A percentile compares a stretch with the other conserved stretches of the same genome.
Evolutionary conservation across 2,888 invertebrate species (phyloP).

Genomic region (Thecophora atra): DNA sequence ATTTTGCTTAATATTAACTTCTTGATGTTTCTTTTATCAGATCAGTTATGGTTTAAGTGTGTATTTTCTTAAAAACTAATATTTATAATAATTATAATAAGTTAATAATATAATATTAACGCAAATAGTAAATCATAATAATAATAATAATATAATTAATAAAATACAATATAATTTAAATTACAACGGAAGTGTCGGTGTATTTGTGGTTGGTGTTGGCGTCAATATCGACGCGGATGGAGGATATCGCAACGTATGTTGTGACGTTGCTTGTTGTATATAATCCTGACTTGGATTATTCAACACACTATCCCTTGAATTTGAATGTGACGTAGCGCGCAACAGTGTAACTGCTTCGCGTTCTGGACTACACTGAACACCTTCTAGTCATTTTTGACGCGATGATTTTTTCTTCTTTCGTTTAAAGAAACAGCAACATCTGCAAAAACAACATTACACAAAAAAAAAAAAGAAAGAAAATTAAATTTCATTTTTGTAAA

Average conservation of each 20-base stretch:
- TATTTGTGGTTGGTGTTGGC: constrained; percentile 68
- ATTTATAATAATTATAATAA: constrained; percentile 33
- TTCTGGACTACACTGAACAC: constrained; percentile 73
- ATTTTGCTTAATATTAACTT: constrained; percentile 16
- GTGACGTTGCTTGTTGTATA: constrained; percentile 67
- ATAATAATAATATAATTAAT: constrained; percentile 47
- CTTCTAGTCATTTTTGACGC: constrained; percentile 88
- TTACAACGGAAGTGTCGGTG: constrained; percentile 69
- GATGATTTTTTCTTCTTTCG: constrained; percentile 98
- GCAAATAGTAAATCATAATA: constrained; percentile 49
- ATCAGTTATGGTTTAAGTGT: constrained; percentile 25
- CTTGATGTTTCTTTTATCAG: constrained; percentile 15
- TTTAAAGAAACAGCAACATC: constrained; percentile 99
- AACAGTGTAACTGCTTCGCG: constrained; percentile 72
- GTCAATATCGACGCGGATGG: constrained; percentile 68
- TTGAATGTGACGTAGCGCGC: constrained; percentile 73
- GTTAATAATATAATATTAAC: constrained; percentile 47
- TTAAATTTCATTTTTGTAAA: neutral
- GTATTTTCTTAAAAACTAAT: constrained; percentile 34
- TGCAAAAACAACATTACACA: too few relatives aligned
- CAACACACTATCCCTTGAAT: constrained; percentile 70
- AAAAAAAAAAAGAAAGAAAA: constrained; percentile 44
- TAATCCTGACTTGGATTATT: constrained; percentile 70
- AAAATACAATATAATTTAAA: constrained; percentile 51
- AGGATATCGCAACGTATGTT: constrained; percentile 68